Evolutionary conservation across 1,140 invertebrate species (phyloP).

Genomic region (Drosophila rhopaloa): DNA sequence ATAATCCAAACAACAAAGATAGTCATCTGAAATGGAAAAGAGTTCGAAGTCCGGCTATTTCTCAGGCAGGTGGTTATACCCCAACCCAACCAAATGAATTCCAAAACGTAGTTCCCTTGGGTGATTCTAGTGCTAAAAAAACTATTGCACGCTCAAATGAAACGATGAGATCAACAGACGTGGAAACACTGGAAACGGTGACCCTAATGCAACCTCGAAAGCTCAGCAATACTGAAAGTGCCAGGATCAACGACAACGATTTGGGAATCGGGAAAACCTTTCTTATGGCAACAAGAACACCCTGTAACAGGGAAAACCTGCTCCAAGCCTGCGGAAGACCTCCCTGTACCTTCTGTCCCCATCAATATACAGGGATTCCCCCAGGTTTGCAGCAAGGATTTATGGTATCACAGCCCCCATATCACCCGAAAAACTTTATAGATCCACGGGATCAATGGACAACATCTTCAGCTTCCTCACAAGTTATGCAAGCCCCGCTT

Average conservation of each 20-base stretch:
- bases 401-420: neutral
- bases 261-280: neutral
- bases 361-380: neutral
- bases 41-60: neutral
- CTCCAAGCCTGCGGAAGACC: slow-evolving; percentile 8
- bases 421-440: neutral
- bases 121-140: neutral
- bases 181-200: neutral
- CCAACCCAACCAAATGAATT: neutral
- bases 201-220: slow-evolving; percentile 31
- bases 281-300: slow-evolving; percentile 16
- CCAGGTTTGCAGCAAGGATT: neutral
- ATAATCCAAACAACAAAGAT: neutral
- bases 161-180: neutral
- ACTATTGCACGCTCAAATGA: neutral
- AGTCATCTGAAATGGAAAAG: neutral
- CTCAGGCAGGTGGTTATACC: neutral
- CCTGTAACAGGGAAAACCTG: slow-evolving; percentile 16
- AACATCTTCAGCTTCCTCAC: neutral
- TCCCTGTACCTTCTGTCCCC: neutral
- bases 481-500: neutral
- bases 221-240: slow-evolving; percentile 5
- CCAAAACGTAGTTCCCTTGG: neutral
- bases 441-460: slow-evolving; percentile 4
- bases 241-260: too few relatives aligned